phyloP scores from a whole-genome alignment of 35 echinoderm and acorn worm species.

The Apostichopus californicus region DNA sequence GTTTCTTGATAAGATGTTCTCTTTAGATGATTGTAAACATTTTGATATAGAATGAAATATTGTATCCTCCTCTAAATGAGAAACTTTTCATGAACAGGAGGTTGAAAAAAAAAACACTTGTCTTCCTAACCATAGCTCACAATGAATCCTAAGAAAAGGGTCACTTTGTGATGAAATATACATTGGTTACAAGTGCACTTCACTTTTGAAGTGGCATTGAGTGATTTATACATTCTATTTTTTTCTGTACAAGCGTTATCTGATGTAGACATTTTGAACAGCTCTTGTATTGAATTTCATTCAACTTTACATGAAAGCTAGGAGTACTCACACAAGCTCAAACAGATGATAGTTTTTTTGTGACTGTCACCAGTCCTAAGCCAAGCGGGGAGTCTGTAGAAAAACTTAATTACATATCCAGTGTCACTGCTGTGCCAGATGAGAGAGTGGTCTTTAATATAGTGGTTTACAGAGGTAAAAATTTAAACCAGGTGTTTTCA shows the following conservation, averaged over 20 bases:
- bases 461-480: neutral
- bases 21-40: no score
- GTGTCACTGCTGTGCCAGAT: conserved; percentile 1
- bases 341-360: neutral
- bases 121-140: no score
- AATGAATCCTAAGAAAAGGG: no score
- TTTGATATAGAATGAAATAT: no score
- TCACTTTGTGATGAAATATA: no score
- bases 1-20: no score
- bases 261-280: neutral
- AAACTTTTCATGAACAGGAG: no score
- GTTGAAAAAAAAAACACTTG: no score
- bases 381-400: neutral
- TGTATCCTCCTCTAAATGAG: no score
- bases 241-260: neutral
- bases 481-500: conserved; percentile 19
- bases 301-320: neutral
- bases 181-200: no score
- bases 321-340: neutral
- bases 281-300: neutral
- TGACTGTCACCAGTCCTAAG: neutral
- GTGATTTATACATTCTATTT: no score
- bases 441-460: conserved; percentile 7
- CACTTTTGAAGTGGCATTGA: no score
- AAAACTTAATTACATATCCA: neutral